These are phyloP conservation scores for Benitochromis conjunctus DNA, from an alignment of 2,113 vertebrate genomes.

Conservation along the genomic window DNA sequence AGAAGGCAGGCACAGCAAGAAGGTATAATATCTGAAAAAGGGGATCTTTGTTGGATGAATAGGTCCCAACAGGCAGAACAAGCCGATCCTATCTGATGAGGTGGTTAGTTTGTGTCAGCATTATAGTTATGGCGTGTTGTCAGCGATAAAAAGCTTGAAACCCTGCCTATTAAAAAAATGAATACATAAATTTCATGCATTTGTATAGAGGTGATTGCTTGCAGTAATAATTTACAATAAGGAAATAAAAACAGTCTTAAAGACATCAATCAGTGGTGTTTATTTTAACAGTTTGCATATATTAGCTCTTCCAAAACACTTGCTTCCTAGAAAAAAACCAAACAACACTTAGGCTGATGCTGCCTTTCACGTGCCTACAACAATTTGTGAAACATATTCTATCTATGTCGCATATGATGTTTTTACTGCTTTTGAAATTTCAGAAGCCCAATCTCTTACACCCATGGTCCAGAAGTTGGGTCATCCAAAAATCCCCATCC, in stretches of 20 bases:
- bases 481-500: background rate
- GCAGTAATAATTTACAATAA: background rate
- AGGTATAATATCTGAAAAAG: background rate
- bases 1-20: background rate
- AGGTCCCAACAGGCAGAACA: background rate
- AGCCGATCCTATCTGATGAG: background rate
- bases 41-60: background rate
- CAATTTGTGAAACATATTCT: background rate
- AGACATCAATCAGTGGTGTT: background rate
- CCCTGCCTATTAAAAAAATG: background rate
- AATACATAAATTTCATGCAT: background rate
- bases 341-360: background rate
- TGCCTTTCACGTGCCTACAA: background rate
- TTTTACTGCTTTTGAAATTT: background rate
- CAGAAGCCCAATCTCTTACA: background rate
- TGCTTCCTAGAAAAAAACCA: background rate
- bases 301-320: constrained; percentile 4
- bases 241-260: background rate
- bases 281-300: background rate
- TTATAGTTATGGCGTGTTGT: background rate
- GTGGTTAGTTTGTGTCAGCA: background rate
- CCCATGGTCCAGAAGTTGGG: background rate
- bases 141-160: background rate
- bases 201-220: background rate
- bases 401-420: too few relatives aligned